A percentile compares a stretch with the other conserved stretches of the same genome.
Evolutionary conservation across 2,113 vertebrate species (phyloP).

Genomic region (Pavo muticus): DNA sequence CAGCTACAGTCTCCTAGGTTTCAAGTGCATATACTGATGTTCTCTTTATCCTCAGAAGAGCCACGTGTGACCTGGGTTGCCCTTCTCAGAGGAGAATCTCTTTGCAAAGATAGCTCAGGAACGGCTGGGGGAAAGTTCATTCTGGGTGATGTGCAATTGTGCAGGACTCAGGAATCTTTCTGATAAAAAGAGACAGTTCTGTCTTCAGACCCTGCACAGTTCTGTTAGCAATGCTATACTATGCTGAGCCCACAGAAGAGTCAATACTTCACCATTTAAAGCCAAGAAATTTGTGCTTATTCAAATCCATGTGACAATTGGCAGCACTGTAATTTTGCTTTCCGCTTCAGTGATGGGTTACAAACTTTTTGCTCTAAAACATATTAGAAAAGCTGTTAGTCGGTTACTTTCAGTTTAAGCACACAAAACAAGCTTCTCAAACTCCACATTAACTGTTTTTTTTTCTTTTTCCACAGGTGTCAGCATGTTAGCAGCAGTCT

Average conservation of each 20-base stretch:
- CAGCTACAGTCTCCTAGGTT: neutral
- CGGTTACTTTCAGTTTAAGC: neutral
- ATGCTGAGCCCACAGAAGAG: neutral
- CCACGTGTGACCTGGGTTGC: neutral
- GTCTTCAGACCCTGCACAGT: fast-evolving
- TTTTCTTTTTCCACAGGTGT: neutral
- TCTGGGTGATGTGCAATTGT: neutral
- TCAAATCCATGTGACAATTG: neutral
- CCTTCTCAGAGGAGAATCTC: neutral
- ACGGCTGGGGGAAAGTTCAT: neutral
- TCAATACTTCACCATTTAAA: neutral
- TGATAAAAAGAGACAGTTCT: neutral
- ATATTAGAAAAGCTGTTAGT: neutral
- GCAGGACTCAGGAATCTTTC: neutral
- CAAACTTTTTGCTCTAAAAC: neutral
- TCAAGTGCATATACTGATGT: neutral
- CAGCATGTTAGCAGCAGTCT: neutral
- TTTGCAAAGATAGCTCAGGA: neutral
- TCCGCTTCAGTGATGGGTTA: neutral
- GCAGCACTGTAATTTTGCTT: neutral
- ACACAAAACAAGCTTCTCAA: neutral
- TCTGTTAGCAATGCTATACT: neutral
- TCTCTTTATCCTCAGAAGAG: neutral
- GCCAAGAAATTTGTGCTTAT: neutral
- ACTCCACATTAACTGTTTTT: neutral